Evolutionary conservation across 2,113 vertebrate genomes (phyloP).

Genomic region (Bombycilla garrulus): DNA sequence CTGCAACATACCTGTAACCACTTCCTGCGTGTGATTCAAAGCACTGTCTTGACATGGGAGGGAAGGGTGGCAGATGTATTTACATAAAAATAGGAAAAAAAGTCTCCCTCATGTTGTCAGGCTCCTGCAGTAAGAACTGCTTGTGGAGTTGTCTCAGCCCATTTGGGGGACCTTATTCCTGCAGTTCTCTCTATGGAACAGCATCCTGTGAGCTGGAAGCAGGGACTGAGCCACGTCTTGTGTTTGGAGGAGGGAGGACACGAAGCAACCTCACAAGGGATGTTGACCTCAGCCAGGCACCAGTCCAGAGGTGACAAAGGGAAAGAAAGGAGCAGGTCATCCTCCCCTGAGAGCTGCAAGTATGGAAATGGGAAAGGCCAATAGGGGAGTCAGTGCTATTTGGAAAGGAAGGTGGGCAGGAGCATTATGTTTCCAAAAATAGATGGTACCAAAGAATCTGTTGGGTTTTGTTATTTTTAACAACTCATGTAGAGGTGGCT

Average conservation of each 20-base stretch:
- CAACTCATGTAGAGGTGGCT: not conserved
- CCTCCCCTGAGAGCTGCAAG: not conserved
- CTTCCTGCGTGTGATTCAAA: not conserved
- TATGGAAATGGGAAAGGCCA: not conserved
- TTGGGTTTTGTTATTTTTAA: not conserved
- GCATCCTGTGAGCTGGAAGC: not conserved
- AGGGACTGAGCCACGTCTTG: fast-evolving
- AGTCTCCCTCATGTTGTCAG: not conserved
- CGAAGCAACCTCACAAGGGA: fast-evolving
- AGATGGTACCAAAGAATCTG: not conserved
- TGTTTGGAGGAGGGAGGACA: not conserved
- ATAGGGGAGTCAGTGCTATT: not conserved
- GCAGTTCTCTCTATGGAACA: not conserved
- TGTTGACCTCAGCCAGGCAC: not conserved
- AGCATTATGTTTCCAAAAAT: not conserved
- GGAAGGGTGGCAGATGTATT: not conserved
- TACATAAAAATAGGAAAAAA: not conserved
- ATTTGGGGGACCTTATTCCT: not conserved
- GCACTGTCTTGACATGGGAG: not conserved
- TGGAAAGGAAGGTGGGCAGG: not conserved
- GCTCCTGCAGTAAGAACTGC: not conserved
- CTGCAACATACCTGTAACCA: not conserved
- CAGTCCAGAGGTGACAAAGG: not conserved
- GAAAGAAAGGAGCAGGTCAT: not conserved
- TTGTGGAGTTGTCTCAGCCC: not conserved